Evolutionary conservation across 2,888 invertebrate species (phyloP).

Genomic region (Eretmocerus hayati): DNA sequence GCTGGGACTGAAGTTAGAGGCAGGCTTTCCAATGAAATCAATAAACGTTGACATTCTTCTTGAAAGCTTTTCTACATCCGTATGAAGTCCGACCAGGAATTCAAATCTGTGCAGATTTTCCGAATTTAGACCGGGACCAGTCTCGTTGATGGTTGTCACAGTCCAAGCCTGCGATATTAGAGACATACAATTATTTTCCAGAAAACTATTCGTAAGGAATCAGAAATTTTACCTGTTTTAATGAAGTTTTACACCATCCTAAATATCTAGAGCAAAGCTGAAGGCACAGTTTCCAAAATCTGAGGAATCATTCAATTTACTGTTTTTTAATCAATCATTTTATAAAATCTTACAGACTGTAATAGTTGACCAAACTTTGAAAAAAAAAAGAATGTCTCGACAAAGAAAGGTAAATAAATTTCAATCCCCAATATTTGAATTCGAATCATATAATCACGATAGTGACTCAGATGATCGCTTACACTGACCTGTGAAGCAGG

Average conservation of each 20-base stretch:
- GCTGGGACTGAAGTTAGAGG: slow-evolving; percentile 26
- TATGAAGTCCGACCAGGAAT: slow-evolving; percentile 45
- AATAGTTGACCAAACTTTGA: too few species aligned
- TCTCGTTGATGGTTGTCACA: slow-evolving; percentile 28
- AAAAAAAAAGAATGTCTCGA: too few species aligned
- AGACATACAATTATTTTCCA: background rate
- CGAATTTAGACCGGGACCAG: slow-evolving; percentile 27
- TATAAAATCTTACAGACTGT: slow-evolving; percentile 1
- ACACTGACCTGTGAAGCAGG: slow-evolving; percentile 54
- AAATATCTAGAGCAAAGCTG: slow-evolving; percentile 75
- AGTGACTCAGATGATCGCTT: too few species aligned
- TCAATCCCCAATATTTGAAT: too few species aligned
- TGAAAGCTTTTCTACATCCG: slow-evolving; percentile 43
- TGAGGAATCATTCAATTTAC: slow-evolving; percentile 33
- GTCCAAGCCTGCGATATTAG: slow-evolving; percentile 30
- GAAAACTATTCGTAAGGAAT: background rate
- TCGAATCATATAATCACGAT: too few species aligned
- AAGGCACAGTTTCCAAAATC: slow-evolving; percentile 83
- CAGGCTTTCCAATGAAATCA: slow-evolving; percentile 30
- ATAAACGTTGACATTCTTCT: slow-evolving; percentile 36
- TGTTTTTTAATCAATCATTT: background rate
- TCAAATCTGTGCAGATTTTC: slow-evolving; percentile 32
- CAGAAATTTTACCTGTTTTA: slow-evolving; percentile 31
- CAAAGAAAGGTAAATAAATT: too few species aligned
- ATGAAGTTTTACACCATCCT: slow-evolving; percentile 57